Evolutionary conservation across 2,797 vertebrate genomes (phyloP), one percentile per base, ranked within the genome.

Genomic region (Cuniculus paca): DNA sequence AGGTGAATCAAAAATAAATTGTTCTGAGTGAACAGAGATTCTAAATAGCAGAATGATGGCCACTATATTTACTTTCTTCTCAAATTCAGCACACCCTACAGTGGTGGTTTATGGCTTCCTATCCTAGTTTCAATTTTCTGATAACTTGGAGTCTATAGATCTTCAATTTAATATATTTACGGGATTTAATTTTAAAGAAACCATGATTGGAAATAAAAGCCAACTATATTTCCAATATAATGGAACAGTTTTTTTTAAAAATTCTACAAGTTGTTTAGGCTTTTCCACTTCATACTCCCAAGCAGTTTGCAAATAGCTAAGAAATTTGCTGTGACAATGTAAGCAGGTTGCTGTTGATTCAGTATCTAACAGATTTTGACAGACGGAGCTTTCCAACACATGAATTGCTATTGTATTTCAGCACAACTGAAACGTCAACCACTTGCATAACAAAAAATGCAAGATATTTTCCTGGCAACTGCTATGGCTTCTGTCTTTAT

Each of bases 281-380:
- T 96, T 97, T 58, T 72, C 54, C 20, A 26, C 70, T 97, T 90
- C 61, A 96, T 97, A 95, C 54, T 81, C 94, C 65, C 63, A 95
- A 96, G 91, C n/a, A 45, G 89, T 72, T 97, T 97, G 78, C 0
- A 0, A 97, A 96, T 94, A 96, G 58, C 72, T 97, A 87, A 97
- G 96, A 97, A 97, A 78, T 88, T 82, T 42, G 11, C 28, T 75
- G 85, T 85, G 95, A 95, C 42, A 92, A 2, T 90, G 74, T 88
- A 98, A 74, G 31, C 90, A 96, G 75, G 82, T 89, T 97, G 91
- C 31, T 83, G 45, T 89, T 75, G 95, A 97, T 16, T 52, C 36
- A 26, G 11, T 1, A 58, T 89, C 81, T 97, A 96, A 97, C 4
- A 5, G 12, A 0, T 93, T 96, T 87, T 97, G 96, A 96, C 87